Percentiles rank a stretch among this genome's conserved stretches.
Evolutionary conservation across 2,888 invertebrate species (phyloP).

Genomic region (Orchestes rusci): DNA sequence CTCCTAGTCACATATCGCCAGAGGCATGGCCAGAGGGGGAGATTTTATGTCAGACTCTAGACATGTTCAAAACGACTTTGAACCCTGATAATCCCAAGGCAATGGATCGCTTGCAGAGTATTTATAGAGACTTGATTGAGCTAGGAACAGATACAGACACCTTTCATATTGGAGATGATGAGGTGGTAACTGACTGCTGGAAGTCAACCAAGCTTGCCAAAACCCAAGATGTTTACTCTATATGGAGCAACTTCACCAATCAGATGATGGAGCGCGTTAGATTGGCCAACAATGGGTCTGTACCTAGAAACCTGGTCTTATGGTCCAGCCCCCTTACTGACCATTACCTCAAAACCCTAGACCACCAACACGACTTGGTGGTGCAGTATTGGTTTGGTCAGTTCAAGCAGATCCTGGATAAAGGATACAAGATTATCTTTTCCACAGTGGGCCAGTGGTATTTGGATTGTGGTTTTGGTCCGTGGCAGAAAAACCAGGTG

Average conservation of each 20-base stretch:
- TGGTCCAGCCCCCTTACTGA: conserved; percentile 73
- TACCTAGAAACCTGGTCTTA: conserved; percentile 52
- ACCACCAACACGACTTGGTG: conserved; percentile 46
- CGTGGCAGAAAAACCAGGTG: conserved; percentile 65
- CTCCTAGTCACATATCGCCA: conserved; percentile 72
- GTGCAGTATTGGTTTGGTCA: conserved; percentile 73
- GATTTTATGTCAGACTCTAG: conserved; percentile 60
- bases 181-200: conserved; percentile 72
- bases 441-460: conserved; percentile 83
- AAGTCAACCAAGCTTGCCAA: conserved; percentile 37
- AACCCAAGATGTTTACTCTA: conserved; percentile 54
- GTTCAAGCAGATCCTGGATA: conserved; percentile 60
- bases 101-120: conserved; percentile 58
- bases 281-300: conserved; percentile 49
- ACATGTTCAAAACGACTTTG: conserved; percentile 69
- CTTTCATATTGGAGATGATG: conserved; percentile 73
- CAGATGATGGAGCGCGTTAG: conserved; percentile 54
- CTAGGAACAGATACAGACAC: conserved; percentile 68
- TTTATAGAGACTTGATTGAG: conserved; percentile 65
- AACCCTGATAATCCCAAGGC: conserved; percentile 71
- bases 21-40: conserved; percentile 73
- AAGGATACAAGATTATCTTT: conserved; percentile 65
- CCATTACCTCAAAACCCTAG: conserved; percentile 20
- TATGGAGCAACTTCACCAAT: conserved; percentile 66
- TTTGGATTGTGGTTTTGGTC: conserved; percentile 78